phyloP scores from a whole-genome alignment of 1,140 invertebrate species.

The Polypedilum vanderplanki region DNA sequence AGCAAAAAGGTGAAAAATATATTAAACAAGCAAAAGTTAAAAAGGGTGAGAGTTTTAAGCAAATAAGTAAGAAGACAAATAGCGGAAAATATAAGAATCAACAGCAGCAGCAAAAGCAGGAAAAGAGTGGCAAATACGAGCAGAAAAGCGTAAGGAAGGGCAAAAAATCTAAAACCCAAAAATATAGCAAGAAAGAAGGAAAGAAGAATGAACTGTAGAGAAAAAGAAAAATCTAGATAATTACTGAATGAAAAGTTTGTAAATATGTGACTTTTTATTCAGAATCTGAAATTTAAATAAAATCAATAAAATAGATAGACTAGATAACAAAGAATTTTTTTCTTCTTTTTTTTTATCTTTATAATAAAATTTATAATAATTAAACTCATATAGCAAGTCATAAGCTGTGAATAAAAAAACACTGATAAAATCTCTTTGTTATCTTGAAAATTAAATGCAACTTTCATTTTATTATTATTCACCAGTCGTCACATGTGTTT shows the following conservation, averaged over 20 bases:
- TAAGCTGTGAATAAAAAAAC: no score
- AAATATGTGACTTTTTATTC: no score
- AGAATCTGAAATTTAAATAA: no score
- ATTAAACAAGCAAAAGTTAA: background rate
- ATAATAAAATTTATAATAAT: no score
- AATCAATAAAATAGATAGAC: no score
- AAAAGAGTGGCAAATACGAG: background rate
- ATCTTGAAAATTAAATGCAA: no score
- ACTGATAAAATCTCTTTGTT: no score
- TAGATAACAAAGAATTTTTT: no score
- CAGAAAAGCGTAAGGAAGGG: background rate
- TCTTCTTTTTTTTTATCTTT: no score
- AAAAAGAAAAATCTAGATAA: background rate
- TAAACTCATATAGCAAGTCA: no score
- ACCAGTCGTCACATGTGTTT: background rate
- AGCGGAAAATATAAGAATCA: background rate
- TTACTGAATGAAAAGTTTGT: no score
- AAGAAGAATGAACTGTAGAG: background rate
- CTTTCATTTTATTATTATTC: background rate
- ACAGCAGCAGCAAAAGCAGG: background rate
- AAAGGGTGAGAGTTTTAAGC: background rate
- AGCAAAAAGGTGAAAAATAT: background rate
- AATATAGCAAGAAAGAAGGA: background rate
- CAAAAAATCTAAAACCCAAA: background rate
- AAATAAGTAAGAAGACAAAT: conserved; percentile 1